These are phyloP conservation scores for Agapornis roseicollis DNA, from an alignment of 2,113 vertebrate genomes.

Conservation along the genomic window DNA sequence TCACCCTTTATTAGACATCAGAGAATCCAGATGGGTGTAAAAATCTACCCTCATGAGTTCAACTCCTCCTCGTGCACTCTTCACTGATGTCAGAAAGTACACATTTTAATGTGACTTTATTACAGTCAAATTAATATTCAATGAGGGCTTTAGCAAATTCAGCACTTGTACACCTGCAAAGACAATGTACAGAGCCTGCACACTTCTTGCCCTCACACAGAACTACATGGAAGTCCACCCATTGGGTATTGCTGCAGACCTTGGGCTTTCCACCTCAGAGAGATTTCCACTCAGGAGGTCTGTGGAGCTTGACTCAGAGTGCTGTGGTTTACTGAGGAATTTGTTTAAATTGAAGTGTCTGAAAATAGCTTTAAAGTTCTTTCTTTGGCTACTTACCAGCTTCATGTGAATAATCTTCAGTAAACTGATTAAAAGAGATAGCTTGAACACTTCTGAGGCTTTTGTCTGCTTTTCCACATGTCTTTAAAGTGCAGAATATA, in stretches of 20 bases:
- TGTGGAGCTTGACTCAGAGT: background rate
- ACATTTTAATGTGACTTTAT: background rate
- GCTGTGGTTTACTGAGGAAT: background rate
- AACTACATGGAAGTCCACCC: no score
- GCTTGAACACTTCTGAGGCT: background rate
- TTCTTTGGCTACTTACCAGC: background rate
- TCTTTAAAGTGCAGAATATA: background rate
- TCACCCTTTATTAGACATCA: background rate
- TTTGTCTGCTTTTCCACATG: background rate
- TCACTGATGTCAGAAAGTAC: background rate
- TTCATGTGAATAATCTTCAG: background rate
- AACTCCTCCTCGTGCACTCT: background rate
- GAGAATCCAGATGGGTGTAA: background rate
- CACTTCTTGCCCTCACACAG: fast-evolving
- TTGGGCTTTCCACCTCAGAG: background rate
- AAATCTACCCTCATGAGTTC: background rate
- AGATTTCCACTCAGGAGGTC: background rate
- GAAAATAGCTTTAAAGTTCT: background rate
- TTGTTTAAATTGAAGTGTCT: background rate
- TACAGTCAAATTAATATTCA: background rate
- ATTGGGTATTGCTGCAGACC: background rate
- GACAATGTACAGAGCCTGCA: background rate
- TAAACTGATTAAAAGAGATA: background rate
- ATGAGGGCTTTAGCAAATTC: background rate
- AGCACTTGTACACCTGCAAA: background rate